Conservation (phyloP, 2,888 invertebrate species). For the Ormia ochracea region DNA sequence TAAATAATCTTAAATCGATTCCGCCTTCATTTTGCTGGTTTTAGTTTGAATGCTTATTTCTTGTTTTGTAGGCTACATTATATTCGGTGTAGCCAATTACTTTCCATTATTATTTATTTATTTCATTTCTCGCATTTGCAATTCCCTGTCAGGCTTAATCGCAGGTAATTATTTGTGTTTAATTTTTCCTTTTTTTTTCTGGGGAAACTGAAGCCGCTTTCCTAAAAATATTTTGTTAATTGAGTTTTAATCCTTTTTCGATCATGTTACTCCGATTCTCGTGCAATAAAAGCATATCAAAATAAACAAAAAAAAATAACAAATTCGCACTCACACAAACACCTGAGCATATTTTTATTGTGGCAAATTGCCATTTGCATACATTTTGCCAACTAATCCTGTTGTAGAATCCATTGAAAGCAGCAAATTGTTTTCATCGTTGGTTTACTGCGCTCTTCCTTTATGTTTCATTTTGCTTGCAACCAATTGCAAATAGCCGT, state of each 20-base stretch:
- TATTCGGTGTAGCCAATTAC: too few species aligned
- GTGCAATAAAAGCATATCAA: neutral
- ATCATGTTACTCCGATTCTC: neutral
- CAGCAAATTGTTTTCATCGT: conserved; percentile 39
- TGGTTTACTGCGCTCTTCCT: conserved; percentile 9
- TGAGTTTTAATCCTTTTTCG: conserved; percentile 59
- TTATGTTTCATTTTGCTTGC: neutral
- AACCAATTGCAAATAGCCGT: neutral
- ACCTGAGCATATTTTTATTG: neutral
- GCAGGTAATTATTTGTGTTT: too few species aligned
- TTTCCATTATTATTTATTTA: too few species aligned
- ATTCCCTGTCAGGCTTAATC: too few species aligned
- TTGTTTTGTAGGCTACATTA: too few species aligned
- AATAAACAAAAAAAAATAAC: neutral
- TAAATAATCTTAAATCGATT: too few species aligned
- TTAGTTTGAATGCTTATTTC: too few species aligned
- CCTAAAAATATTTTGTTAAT: conserved; percentile 59
- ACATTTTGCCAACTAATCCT: conserved; percentile 46
- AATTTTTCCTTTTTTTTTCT: neutral
- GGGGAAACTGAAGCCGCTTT: neutral
- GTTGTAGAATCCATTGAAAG: conserved; percentile 35
- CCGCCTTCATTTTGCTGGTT: too few species aligned
- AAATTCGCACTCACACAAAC: neutral
- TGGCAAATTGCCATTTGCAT: conserved; percentile 15
- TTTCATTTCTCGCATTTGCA: too few species aligned